Percentiles rank a stretch among this genome's conserved stretches.
Conservation (phyloP, 1,140 invertebrate genomes). For the Hyphantria cunea region DNA sequence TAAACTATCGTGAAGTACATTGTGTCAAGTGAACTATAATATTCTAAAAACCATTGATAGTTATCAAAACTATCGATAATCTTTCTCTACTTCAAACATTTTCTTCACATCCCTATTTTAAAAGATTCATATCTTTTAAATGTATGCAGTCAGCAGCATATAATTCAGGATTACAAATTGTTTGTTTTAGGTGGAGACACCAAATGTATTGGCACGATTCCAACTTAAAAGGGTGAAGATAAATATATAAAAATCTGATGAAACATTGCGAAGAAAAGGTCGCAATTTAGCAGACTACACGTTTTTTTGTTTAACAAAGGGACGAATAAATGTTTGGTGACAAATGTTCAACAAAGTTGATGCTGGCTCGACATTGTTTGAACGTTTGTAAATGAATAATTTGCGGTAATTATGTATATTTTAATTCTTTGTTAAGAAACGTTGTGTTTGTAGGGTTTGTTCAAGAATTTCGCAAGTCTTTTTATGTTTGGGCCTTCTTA, state of each 20-base stretch:
- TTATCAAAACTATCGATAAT: constrained; percentile 48
- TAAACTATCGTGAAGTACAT: no score
- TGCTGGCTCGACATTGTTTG: constrained; percentile 54
- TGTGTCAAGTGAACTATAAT: no score
- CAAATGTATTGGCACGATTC: constrained; percentile 70
- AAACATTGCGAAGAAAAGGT: constrained; percentile 63
- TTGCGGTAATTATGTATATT: constrained; percentile 60
- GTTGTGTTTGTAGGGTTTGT: constrained; percentile 13
- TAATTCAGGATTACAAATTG: constrained; percentile 81
- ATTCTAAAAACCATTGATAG: not conserved
- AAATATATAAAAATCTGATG: constrained; percentile 74
- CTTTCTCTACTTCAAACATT: constrained; percentile 20
- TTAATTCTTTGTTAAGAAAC: constrained; percentile 30
- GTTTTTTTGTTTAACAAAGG: constrained; percentile 72
- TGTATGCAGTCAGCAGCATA: constrained; percentile 79
- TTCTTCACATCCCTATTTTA: constrained; percentile 56
- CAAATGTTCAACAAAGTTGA: constrained; percentile 41
- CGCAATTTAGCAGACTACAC: constrained; percentile 58
- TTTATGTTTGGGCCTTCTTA: not conserved
- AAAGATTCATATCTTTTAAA: constrained; percentile 80
- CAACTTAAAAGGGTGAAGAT: constrained; percentile 68
- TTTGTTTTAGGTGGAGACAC: constrained; percentile 78
- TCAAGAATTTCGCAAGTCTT: constrained; percentile 22
- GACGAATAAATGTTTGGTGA: constrained; percentile 46
- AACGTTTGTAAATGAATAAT: constrained; percentile 68